Evolutionary conservation across 2,888 invertebrate genomes (phyloP), one percentile per base, ranked within the genome.

Genomic region (Catocala sponsa): DNA sequence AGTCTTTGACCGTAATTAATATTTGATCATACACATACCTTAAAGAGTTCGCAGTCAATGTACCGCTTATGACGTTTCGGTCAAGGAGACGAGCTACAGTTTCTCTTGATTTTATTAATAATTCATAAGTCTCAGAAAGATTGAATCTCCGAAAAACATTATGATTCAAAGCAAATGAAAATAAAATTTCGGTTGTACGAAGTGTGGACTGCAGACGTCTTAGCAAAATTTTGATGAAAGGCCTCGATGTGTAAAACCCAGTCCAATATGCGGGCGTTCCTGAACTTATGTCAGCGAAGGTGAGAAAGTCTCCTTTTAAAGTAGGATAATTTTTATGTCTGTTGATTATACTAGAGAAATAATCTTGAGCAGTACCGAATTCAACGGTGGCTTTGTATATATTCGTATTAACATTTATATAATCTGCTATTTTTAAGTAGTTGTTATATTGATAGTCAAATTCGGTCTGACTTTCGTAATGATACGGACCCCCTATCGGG

Each of bases 21-120:
- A 92, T 86, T 96, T 97, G 78, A 96, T 91, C 43, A 96, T 98
- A 90, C 96, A 98, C 86, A 88, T 99, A 98, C 63, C 97, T 96
- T 96, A 98, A 97, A 0, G 98, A 97, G 71, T 96, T 96, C 0
- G 96, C 96, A 80, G 98, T 97, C 13, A 98, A 96, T 0, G 99
- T 99, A 4, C 99, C 99, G 0, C 99, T 98, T 59, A 98, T 98
- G n/a, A 99, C 99, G 86, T 99, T 99, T 82, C 99, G 98, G 88
- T 99, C 99, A 85, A 98, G 97, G 79, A 99, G 98, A 32, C 99
- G 95, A 0, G 97, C 99, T 59, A 98, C 94, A 95, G 96, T 80
- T 96, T 96, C 87, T 96, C 98, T 84, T 95, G 96, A 60, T 96
- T 95, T 93, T 95, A 96, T 57, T 50, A 93, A 71, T 7, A 82